Base-by-base conservation (phyloP, 2,888 invertebrate species). In the Lepidochitona cinerea region DNA sequence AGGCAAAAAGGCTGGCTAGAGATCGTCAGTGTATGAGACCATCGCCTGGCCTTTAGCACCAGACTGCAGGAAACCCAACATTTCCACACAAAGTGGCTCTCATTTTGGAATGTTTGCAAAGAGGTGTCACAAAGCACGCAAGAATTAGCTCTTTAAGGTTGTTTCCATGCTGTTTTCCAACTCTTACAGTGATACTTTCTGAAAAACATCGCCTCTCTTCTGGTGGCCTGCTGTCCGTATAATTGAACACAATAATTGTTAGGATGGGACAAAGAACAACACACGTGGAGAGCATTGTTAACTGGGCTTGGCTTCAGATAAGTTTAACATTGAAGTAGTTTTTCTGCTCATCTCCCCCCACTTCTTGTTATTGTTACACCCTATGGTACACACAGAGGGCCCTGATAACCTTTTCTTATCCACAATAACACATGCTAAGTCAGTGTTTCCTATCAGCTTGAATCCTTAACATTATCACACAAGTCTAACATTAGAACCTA, bases 201-300 rank as follows among this genome's bases (percentile, higher is more conserved):
- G 12, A 59, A 23, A 18, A 14, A 29, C 12, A 23, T 29, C 29
- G 59, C 29, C 9, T 26, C 23, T 23, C 29, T 59, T 59, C 23
- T 29, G 29, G 23, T 32, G 23, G 26, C 59, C 59, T 14, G 59
- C 59, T 23, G 32, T 26, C 12, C 18, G 4, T 4, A 32, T 59
- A 59, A 59, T 59, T 59, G 59, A 59, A 59, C 29, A 59, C 59
- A 59, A 59, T 59, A 59, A 59, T 26, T 59, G 59, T 59, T 32
- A 59, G 59, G 23, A 32, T 26, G 59, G 26, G 12, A 23, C 23
- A 18, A 59, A 26, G 29, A 59, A 59, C 59, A 59, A 59, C 59
- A 59, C 32, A 26, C 23, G 49, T 49, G 49, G 49, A 49, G 7
- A 23, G 49, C 49, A n/a, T n/a, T 49, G 49, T n/a, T n/a, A 23